Evolutionary conservation across 2,797 vertebrate species (phyloP), one percentile per base, ranked within the genome.

Genomic region (Characodon lateralis): DNA sequence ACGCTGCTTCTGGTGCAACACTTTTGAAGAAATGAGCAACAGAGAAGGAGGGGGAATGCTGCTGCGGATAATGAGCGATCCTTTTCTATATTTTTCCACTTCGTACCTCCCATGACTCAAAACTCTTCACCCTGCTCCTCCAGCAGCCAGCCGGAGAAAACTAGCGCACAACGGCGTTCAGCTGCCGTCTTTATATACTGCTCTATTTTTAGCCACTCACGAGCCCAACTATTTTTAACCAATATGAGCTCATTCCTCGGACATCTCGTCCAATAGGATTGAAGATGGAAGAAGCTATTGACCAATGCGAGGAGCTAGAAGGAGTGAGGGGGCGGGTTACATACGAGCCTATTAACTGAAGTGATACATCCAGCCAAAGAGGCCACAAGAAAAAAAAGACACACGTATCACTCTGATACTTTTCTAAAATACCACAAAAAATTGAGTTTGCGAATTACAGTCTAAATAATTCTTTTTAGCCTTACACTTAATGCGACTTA

Each of bases 211-310:
- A 93, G 92, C 77, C 51, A 39, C 46, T 65, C 78, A 56, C 86
- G 41, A 89, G 88, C 88, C 79, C 89, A 82, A 92, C 92, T 93
- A 92, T 90, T 89, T 93, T 93, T 93, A 93, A 91, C 93, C 93
- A 94, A 94, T 94, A 92, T 93, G 90, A 91, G 89, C 85, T 92
- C 93, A 92, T 87, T 77, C 1, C 65, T 76, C 50, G 41, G 26
- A 12, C 13, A 1, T 14, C 0, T 24, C 16, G 43, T 76, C 92
- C 93, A 94, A 94, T 94, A 56, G 74, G 41, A 86, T 22, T 41
- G 51, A 50, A 82, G 48, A 24, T 1, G 66, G 65, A 0, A 7
- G 39, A 12, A 16, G 9, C 2, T 56, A 4, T 12, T 1, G 59
- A 55, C 93, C 91, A 92, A 94, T 93, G 51, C 74, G n/a, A 89